phyloP scores from a whole-genome alignment of 2,888 invertebrate species.

The Girardia tigrina region DNA sequence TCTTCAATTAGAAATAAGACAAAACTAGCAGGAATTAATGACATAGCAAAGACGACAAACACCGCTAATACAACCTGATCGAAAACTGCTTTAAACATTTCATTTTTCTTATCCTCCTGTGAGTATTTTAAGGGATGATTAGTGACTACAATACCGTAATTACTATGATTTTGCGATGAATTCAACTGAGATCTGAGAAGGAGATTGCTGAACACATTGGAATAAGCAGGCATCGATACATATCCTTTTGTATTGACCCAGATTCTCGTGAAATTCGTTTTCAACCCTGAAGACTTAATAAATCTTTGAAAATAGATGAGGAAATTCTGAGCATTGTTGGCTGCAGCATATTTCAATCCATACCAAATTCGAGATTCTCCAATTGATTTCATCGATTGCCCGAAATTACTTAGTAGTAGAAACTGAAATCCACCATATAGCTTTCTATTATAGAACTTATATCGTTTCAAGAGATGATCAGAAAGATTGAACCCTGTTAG shows the following conservation, averaged over 20 bases:
- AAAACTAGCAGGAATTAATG: conserved; percentile 55
- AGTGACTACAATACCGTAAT: neutral
- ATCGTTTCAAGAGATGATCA: conserved; percentile 40
- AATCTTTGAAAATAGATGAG: neutral
- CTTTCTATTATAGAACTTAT: neutral
- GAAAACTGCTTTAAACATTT: neutral
- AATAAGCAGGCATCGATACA: conserved; percentile 62
- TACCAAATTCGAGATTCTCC: neutral
- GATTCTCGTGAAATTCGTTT: conserved; percentile 43
- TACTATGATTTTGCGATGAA: neutral
- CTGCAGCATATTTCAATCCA: neutral
- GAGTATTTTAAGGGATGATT: neutral
- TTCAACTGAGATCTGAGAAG: conserved; percentile 43
- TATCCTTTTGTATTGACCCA: conserved; percentile 85
- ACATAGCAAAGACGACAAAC: neutral
- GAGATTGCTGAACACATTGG: conserved; percentile 58
- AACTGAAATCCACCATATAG: neutral
- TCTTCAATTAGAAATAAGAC: conserved; percentile 66
- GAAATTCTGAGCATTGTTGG: neutral
- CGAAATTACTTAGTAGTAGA: neutral
- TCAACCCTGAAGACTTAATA: neutral
- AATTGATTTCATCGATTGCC: neutral
- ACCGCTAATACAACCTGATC: neutral
- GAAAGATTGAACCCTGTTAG: conserved; percentile 52
- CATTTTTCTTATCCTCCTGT: neutral